Evolutionary conservation across 92 coral and sea anemone genomes (phyloP).

Genomic region (Plumapathes pennacea): DNA sequence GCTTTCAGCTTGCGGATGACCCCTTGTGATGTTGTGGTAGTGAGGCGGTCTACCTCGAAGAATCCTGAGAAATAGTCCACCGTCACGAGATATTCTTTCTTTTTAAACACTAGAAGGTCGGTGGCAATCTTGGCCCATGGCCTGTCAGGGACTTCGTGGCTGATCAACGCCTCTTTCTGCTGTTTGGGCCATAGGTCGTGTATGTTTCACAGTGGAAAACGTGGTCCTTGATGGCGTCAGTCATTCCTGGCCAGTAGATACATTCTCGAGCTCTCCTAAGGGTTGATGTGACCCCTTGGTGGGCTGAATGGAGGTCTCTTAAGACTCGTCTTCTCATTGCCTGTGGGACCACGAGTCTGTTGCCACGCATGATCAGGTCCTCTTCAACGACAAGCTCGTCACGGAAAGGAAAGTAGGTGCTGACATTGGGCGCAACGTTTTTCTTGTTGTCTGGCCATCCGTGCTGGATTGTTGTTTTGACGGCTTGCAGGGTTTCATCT

Average conservation of each 20-base stretch:
- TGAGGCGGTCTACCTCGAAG: conserved; percentile 4
- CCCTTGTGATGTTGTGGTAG: neutral
- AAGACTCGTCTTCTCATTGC: conserved; percentile 1
- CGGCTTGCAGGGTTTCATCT: conserved; percentile 5
- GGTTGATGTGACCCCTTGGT: neutral
- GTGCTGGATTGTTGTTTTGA: conserved; percentile 1
- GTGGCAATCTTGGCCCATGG: conserved; percentile 15
- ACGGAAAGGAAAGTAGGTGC: conserved; percentile 1
- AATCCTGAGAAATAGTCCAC: neutral
- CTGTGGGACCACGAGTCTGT: neutral
- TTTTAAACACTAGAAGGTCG: conserved; percentile 7
- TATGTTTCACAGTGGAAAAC: conserved; percentile 1
- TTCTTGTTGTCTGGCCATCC: conserved; percentile 8
- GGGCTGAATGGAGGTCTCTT: neutral
- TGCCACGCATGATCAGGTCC: conserved; percentile 4
- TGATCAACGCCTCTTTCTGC: conserved; percentile 7
- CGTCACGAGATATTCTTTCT: conserved; percentile 11
- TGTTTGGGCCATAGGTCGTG: neutral
- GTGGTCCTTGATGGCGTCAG: neutral
- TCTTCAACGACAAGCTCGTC: conserved; percentile 7
- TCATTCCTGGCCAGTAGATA: conserved; percentile 23
- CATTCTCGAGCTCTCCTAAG: conserved; percentile 6
- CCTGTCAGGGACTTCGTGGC: conserved; percentile 7
- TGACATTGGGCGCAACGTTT: neutral
- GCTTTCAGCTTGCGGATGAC: conserved; percentile 7